Conservation (phyloP, 2,113 vertebrate genomes). For the Etheostoma cragini region DNA sequence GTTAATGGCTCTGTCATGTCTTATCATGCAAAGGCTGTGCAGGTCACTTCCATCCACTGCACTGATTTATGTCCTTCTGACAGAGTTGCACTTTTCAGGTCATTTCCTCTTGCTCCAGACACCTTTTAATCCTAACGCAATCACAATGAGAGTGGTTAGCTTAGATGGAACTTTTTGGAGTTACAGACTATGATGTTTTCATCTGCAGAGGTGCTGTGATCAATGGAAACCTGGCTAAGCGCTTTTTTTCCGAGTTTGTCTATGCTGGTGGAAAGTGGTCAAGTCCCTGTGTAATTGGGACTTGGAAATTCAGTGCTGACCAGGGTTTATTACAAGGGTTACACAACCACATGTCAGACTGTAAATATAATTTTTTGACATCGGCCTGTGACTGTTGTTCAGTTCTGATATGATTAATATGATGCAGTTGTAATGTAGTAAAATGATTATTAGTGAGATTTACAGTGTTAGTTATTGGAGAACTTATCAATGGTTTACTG, state of each 20-base stretch:
- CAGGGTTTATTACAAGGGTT: neutral
- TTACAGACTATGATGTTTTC: constrained; percentile 38
- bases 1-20: constrained; percentile 25
- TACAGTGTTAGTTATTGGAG: neutral
- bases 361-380: neutral
- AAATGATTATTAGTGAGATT: no score
- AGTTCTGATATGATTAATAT: constrained; percentile 15
- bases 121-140: neutral
- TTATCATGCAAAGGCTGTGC: constrained; percentile 20
- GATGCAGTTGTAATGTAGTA: neutral
- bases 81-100: no score
- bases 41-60: constrained; percentile 21
- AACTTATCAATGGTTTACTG: neutral
- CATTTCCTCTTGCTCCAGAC: constrained; percentile 33
- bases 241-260: constrained; percentile 27
- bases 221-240: constrained; percentile 22
- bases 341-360: neutral
- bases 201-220: constrained; percentile 43
- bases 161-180: constrained; percentile 20
- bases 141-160: neutral
- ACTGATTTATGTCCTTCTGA: constrained; percentile 27
- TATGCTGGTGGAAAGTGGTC: constrained; percentile 22
- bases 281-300: constrained; percentile 70
- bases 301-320: constrained; percentile 38
- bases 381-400: neutral